phyloP scores from a whole-genome alignment of 2,113 vertebrate genomes.

The Dipodomys ordii region DNA sequence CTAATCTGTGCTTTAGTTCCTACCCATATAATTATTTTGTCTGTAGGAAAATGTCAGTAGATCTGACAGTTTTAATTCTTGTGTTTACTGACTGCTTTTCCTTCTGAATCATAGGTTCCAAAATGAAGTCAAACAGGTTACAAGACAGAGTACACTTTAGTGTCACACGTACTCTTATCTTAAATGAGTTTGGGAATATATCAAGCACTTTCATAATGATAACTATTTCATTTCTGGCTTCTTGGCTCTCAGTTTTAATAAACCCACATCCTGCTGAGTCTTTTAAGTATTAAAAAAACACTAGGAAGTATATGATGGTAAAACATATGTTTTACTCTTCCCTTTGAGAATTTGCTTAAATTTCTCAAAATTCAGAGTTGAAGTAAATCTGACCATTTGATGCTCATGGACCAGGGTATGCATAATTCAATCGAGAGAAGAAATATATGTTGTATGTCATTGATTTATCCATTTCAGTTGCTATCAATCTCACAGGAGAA shows the following conservation, averaged over 20 bases:
- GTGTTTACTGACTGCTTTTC: constrained; percentile 71
- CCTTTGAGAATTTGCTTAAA: not conserved
- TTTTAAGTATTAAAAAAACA: not conserved
- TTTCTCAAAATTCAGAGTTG: not conserved
- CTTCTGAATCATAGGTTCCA: constrained; percentile 76
- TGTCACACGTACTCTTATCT: constrained; percentile 72
- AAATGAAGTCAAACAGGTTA: constrained; percentile 81
- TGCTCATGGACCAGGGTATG: not conserved
- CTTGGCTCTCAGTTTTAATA: constrained; percentile 19
- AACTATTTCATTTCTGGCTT: constrained; percentile 41
- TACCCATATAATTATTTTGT: constrained; percentile 68
- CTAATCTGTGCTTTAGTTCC: constrained; percentile 50
- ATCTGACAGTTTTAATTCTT: constrained; percentile 77
- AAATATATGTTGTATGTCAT: not conserved
- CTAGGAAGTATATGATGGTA: not conserved
- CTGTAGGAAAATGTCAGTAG: constrained; percentile 73
- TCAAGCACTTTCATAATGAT: constrained; percentile 63
- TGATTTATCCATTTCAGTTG: not conserved
- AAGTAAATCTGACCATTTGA: not conserved
- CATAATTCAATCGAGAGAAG: not conserved
- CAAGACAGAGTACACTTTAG: constrained; percentile 69
- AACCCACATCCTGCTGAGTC: not conserved
- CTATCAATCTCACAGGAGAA: not conserved
- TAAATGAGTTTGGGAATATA: constrained; percentile 65
- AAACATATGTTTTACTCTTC: not conserved